Percentiles rank a stretch among this genome's conserved stretches.
Conservation (phyloP, 2,888 invertebrate genomes). For the Lysandra bellargus region DNA sequence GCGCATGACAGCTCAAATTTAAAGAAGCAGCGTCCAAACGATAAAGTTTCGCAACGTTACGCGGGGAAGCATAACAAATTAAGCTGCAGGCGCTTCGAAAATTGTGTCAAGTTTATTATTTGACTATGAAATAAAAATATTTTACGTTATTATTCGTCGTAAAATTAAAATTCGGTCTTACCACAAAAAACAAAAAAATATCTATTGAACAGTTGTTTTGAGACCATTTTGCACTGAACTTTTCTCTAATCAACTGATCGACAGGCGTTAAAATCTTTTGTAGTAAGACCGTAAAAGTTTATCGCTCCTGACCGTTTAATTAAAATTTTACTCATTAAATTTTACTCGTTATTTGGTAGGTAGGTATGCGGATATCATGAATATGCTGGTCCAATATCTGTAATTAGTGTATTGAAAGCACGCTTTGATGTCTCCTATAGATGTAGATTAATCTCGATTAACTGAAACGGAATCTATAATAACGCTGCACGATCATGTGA, state of each 20-base stretch:
- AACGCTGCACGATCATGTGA: constrained; percentile 12
- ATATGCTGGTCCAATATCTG: constrained; percentile 55
- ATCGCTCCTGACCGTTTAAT: neutral
- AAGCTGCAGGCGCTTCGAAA: neutral
- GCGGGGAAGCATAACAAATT: constrained; percentile 19
- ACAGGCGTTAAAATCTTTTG: no score
- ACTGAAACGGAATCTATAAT: constrained; percentile 29
- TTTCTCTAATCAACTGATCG: no score
- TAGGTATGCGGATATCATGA: constrained; percentile 27
- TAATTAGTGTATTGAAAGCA: constrained; percentile 53
- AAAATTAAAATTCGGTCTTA: no score
- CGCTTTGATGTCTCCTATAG: constrained; percentile 50
- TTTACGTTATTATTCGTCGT: no score
- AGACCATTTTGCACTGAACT: no score
- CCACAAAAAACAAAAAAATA: no score
- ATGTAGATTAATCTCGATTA: constrained; percentile 26
- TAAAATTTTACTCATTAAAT: neutral
- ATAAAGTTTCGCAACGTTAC: constrained; percentile 35
- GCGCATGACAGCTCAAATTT: constrained; percentile 53
- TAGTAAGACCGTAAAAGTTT: no score
- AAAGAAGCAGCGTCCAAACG: constrained; percentile 35
- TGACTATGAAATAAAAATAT: neutral
- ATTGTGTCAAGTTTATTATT: constrained; percentile 18
- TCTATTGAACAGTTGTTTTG: no score
- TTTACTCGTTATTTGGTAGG: neutral